Evolutionary conservation across 2,888 invertebrate species (phyloP), one percentile per base, ranked within the genome.

Genomic region (Noctua janthe): DNA sequence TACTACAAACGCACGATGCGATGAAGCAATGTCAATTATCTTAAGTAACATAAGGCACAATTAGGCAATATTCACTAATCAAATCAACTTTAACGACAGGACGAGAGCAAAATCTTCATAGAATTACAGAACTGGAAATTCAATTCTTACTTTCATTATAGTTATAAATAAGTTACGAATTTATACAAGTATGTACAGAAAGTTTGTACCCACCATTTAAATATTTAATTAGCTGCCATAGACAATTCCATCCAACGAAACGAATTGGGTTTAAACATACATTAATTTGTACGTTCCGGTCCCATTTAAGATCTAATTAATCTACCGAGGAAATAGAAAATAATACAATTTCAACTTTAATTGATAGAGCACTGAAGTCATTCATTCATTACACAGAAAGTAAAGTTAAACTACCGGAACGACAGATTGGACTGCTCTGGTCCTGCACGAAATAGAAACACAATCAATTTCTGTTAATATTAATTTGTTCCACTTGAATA

Each of bases 221-320:
- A 93, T 93, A 90, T 93, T 93, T 92, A 93, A 88, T 91, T 91
- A 90, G 90, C 92, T 92, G 92, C 92, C 91, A 92, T 94, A 93
- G 82, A 88, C 74, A 83, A 94, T 93, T 94, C 93, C 94, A 94
- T 92, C 90, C 92, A 93, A 91, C 83, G 87, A 90, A 88, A 88
- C 84, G 89, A 91, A 89, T 91, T 91, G 88, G 91, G 91, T 92
- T 94, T 94, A 95, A 94, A 94, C 94, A 94, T 94, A 92, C 93
- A 94, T 94, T 93, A 94, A 94, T 95, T 94, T 93, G 92, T 91
- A 91, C 94, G 94, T 95, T 95, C 96, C 95, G 95, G 94, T 94
- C 92, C 94, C 95, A 94, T 94, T 94, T 94, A 95, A 95, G 94
- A 95, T 95, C 92, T 91, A 95, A 95, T 96, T 95, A 95, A 94